A percentile compares a stretch with the other conserved stretches of the same genome.
Conservation (phyloP, 2,113 vertebrate genomes). For the Poicephalus meyeri region DNA sequence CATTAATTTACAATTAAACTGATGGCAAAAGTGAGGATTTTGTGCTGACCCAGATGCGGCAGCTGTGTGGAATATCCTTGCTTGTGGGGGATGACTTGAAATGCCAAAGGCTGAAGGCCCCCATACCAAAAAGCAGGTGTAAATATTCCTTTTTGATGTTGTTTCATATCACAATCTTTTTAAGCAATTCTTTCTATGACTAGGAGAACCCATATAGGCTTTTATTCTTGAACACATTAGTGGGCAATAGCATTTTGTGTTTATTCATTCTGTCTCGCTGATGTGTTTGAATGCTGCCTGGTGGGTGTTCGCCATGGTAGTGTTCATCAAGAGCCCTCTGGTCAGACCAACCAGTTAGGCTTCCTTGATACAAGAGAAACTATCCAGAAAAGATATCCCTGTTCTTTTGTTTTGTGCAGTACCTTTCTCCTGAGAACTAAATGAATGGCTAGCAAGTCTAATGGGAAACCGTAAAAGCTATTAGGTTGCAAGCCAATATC, state of each 20-base stretch:
- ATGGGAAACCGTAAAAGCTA: constrained; percentile 30
- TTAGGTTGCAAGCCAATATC: constrained; percentile 58
- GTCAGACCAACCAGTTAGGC: not conserved
- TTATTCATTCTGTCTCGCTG: not conserved
- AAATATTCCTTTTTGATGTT: not conserved
- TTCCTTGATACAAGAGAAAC: not conserved
- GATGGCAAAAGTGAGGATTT: not conserved
- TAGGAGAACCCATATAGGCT: not conserved
- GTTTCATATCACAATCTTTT: not conserved
- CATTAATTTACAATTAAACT: not conserved
- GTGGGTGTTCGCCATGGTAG: rapidly evolving
- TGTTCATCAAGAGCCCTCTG: rapidly evolving
- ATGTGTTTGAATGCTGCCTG: rapidly evolving
- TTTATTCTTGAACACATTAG: not conserved
- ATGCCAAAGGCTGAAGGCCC: rapidly evolving
- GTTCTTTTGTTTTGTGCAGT: not conserved
- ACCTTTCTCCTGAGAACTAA: not conserved
- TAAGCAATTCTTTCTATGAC: not conserved
- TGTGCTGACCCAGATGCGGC: not conserved
- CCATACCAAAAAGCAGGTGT: not conserved
- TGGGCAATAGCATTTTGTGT: not conserved
- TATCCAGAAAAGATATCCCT: not conserved
- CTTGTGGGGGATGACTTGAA: not conserved
- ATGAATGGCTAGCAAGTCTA: not conserved
- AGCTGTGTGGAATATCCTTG: not conserved